Evolutionary conservation across 2,797 vertebrate genomes (phyloP).

Genomic region (Helostoma temminkii): DNA sequence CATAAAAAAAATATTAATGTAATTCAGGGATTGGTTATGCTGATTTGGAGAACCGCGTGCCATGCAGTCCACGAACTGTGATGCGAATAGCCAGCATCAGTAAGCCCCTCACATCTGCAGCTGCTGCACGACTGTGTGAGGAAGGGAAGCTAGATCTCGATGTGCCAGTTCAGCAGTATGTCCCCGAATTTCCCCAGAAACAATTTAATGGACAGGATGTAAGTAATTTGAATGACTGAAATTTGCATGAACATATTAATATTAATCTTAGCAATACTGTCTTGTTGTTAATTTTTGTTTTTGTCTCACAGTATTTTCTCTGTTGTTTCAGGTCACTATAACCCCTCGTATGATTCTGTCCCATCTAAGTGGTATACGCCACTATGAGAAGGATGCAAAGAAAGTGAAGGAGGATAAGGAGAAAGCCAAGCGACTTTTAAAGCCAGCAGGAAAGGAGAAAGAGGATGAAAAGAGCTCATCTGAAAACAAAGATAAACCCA

Average conservation of each 20-base stretch:
- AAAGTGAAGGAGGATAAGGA: conserved; percentile 91
- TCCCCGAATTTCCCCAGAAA: conserved; percentile 96
- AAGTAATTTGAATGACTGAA: conserved; percentile 50
- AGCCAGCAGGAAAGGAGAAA: conserved; percentile 62
- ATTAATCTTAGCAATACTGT: background rate
- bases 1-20: conserved; percentile 5
- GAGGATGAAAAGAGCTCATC: conserved; percentile 71
- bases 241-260: background rate
- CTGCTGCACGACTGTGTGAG: conserved; percentile 92
- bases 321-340: conserved; percentile 88
- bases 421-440: conserved; percentile 86
- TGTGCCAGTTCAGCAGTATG: conserved; percentile 92
- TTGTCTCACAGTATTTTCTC: conserved; percentile 13
- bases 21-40: conserved; percentile 92
- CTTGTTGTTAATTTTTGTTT: background rate
- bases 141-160: conserved; percentile 94
- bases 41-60: conserved; percentile 94
- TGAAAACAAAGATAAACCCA: conserved; percentile 60
- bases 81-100: conserved; percentile 98
- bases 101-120: conserved; percentile 94
- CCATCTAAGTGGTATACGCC: conserved; percentile 96
- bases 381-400: conserved; percentile 94
- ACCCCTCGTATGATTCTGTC: conserved; percentile 93
- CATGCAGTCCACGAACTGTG: conserved; percentile 89
- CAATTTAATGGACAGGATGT: conserved; percentile 93